Conservation (phyloP, 2,888 invertebrate genomes). For the Abrostola triplasia region DNA sequence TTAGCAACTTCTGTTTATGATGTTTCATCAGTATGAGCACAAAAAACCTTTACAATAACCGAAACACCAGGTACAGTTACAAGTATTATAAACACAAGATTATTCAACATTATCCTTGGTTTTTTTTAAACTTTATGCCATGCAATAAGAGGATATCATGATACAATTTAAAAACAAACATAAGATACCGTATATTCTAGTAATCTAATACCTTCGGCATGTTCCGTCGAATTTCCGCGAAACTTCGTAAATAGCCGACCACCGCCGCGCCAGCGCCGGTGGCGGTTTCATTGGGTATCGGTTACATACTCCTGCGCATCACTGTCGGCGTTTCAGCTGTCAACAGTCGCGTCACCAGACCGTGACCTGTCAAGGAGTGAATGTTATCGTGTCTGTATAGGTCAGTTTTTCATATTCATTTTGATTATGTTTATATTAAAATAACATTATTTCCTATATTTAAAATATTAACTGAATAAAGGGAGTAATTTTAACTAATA, state of each 20-base stretch:
- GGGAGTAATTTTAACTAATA: too few species aligned
- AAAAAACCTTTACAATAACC: too few species aligned
- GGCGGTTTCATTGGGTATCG: constrained; percentile 69
- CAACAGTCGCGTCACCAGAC: constrained; percentile 69
- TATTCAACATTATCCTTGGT: too few species aligned
- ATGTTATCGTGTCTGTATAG: constrained; percentile 12
- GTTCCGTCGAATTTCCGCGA: constrained; percentile 68
- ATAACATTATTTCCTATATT: too few species aligned
- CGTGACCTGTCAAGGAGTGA: constrained; percentile 66
- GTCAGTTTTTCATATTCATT: constrained; percentile 4
- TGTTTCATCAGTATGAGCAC: constrained; percentile 2
- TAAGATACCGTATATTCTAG: constrained; percentile 41
- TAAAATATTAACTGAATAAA: too few species aligned
- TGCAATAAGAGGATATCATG: not conserved
- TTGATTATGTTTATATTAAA: too few species aligned
- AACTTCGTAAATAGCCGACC: constrained; percentile 74
- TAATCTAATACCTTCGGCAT: constrained; percentile 63
- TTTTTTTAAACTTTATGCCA: not conserved
- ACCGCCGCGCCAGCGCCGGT: constrained; percentile 63
- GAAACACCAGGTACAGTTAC: too few species aligned
- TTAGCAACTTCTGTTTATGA: constrained; percentile 45
- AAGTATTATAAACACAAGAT: too few species aligned
- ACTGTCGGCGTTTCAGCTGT: constrained; percentile 64
- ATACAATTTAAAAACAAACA: constrained; percentile 25
- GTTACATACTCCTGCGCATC: constrained; percentile 67